Evolutionary conservation across 2,888 invertebrate species (phyloP), one percentile per base, ranked within the genome.

Genomic region (Melinaea marsaeus): DNA sequence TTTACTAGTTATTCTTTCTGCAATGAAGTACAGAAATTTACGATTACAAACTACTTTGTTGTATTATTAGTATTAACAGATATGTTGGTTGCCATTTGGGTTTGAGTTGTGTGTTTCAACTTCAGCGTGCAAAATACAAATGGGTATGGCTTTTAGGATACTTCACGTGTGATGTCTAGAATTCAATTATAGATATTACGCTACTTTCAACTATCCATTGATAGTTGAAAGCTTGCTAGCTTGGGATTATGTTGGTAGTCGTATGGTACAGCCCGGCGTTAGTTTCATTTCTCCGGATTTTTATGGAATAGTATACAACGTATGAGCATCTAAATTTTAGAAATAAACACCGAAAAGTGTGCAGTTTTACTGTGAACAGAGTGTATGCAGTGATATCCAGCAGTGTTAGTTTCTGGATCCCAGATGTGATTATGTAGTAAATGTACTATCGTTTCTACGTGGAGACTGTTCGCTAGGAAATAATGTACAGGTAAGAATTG

Each of bases 81-180:
- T 79, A 96, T 98, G 93, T 88, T 98, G 34, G 98, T 99, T 0
- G 98, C 98, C 0, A 94, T 97, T 45, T 95, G 96, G 92, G n/a
- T n/a, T n/a, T n/a, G n/a, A n/a, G 97, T 97, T 0, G 97, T 98
- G 97, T 96, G 96, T 72, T 97, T 97, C 84, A 97, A 97, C 90
- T 96, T 97, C 72, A 95, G 95, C 78, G 96, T 97, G 42, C 96
- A 97, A 82, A 91, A 97, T 13, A 95, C 95, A 1, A 95, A 95
- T 22, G 95, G 95, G 9, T 91, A 70, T 98, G 98, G 98, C 83
- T 97, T 67, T 97, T 98, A 76, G 97, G 97, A 0, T 94, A 95
- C 75, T 95, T 96, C 78, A 96, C 97, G 95, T 98, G 98, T 85
- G 97, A 98, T 84, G 96, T 98, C 13, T 99, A 97, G 96, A 98